Evolutionary conservation across 2,888 invertebrate genomes (phyloP), one percentile per base, ranked within the genome.

Genomic region (Scaptomyza polygonia): DNA sequence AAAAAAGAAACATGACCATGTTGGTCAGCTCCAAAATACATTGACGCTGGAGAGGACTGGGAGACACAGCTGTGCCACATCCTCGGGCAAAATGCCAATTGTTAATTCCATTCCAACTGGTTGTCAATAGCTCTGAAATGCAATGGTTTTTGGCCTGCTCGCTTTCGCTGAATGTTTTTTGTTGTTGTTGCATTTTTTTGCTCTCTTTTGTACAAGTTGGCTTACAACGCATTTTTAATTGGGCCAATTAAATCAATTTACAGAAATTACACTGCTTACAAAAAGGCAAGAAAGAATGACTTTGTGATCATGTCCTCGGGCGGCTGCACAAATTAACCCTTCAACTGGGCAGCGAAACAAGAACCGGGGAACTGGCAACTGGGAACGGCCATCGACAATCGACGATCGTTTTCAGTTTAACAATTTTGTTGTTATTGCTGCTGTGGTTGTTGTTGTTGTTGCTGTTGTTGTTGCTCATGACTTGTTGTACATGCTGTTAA

Each of bases 181-280:
- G n/a, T n/a, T n/a, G n/a, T n/a, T n/a, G n/a, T n/a, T n/a, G n/a
- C n/a, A n/a, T 16, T 52, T 18, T 14, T 29, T 32, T 32, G 18
- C 18, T 32, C 32, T 32, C 21, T 48, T 18, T 11, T 21, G n/a
- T 25, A 9, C 42, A 39, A 53, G 14, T 49, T 49, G 32, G 45
- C 42, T 65, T 67, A 75, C 73, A 64, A 66, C 59, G 63, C 69
- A 79, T 66, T 86, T 77, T 84, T 84, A 84, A 84, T 79, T 72
- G 84, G 77, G 45, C 72, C 82, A 84, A 84, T 84, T 84, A 84
- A 86, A 81, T 75, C 72, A 86, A 86, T 86, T 86, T 84, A 84
- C 81, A 81, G 57, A 84, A 79, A 86, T 84, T 86, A 86, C 82
- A 83, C 69, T 63, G 48, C 63, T 78, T 72, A 78, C 72, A 75